Conservation (phyloP, 1,140 invertebrate genomes). For the Ceratina australensis region DNA sequence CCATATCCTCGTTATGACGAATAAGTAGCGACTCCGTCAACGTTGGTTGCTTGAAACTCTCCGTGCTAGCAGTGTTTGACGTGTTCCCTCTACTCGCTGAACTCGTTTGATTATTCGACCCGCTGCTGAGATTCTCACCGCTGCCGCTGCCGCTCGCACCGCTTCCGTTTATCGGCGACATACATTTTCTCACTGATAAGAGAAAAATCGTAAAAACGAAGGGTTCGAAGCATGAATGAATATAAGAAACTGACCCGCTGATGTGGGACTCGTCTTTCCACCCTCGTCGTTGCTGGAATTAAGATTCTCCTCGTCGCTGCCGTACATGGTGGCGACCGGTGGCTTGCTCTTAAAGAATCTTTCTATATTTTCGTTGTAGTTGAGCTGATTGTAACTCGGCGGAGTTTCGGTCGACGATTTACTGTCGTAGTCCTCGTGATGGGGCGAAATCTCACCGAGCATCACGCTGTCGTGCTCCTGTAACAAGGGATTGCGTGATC, state of each 20-base stretch:
- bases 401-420: slow-evolving; percentile 91
- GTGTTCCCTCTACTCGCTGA: slow-evolving; percentile 69
- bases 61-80: slow-evolving; percentile 54
- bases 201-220: background rate
- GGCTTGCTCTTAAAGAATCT: slow-evolving; percentile 92
- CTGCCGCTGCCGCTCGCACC: slow-evolving; percentile 81
- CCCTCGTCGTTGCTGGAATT: slow-evolving; percentile 69
- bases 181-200: slow-evolving; percentile 74
- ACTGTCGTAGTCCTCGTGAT: slow-evolving; percentile 89
- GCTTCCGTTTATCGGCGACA: slow-evolving; percentile 78
- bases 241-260: slow-evolving; percentile 49
- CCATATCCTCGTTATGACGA: slow-evolving; percentile 89
- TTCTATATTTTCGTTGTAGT: slow-evolving; percentile 92
- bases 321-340: slow-evolving; percentile 80
- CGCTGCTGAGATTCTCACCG: slow-evolving; percentile 80
- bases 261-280: slow-evolving; percentile 47
- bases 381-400: slow-evolving; percentile 91
- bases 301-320: slow-evolving; percentile 70
- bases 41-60: slow-evolving; percentile 78
- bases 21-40: slow-evolving; percentile 84
- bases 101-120: slow-evolving; percentile 77
- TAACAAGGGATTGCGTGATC: slow-evolving; percentile 78
- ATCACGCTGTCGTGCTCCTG: slow-evolving; percentile 90
- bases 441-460: slow-evolving; percentile 91
- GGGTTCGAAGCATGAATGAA: background rate